Percentiles rank a stretch among this genome's conserved stretches.
Conservation (phyloP, 2,797 vertebrate genomes). For the Chelon auratus region DNA sequence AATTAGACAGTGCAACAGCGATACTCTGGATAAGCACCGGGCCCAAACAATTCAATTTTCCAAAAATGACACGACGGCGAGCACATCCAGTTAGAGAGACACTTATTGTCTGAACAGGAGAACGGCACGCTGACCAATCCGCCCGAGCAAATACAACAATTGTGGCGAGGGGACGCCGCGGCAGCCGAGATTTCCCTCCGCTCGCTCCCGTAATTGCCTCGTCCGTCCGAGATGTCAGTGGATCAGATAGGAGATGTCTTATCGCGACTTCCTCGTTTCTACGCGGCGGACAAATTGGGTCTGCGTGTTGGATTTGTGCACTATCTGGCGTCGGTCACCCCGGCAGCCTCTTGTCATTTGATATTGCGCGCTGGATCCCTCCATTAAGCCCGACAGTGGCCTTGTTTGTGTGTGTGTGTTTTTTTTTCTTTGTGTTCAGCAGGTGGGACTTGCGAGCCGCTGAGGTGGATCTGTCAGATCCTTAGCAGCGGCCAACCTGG, state of each 20-base stretch:
- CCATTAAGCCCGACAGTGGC: slow-evolving; percentile 43
- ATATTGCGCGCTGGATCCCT: slow-evolving; percentile 36
- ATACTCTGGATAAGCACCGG: slow-evolving; percentile 32
- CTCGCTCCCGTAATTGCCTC: slow-evolving; percentile 79
- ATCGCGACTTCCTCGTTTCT: slow-evolving; percentile 62
- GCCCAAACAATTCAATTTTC: slow-evolving; percentile 18
- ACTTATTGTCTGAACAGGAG: slow-evolving; percentile 24
- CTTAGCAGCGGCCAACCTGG: slow-evolving; percentile 58
- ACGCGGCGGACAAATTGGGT: slow-evolving; percentile 77
- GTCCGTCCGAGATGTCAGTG: slow-evolving; percentile 70
- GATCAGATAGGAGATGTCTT: slow-evolving; percentile 78
- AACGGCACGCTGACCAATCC: slow-evolving; percentile 31
- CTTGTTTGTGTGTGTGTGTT: slow-evolving; percentile 64
- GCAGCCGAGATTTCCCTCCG: slow-evolving; percentile 66
- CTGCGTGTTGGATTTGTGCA: slow-evolving; percentile 37
- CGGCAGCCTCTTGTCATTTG: slow-evolving; percentile 57
- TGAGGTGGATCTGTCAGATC: slow-evolving; percentile 61
- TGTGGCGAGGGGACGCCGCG: slow-evolving; percentile 45
- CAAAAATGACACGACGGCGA: slow-evolving; percentile 35
- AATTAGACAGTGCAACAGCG: slow-evolving; percentile 58
- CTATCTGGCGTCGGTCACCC: slow-evolving; percentile 64
- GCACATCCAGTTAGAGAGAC: slow-evolving; percentile 27
- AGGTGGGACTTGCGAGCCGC: slow-evolving; percentile 42
- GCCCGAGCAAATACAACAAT: slow-evolving; percentile 64
- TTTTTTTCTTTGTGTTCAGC: slow-evolving; percentile 27